Conservation (phyloP, 92 coral and sea anemone species). For the Heliopora coerulea region DNA sequence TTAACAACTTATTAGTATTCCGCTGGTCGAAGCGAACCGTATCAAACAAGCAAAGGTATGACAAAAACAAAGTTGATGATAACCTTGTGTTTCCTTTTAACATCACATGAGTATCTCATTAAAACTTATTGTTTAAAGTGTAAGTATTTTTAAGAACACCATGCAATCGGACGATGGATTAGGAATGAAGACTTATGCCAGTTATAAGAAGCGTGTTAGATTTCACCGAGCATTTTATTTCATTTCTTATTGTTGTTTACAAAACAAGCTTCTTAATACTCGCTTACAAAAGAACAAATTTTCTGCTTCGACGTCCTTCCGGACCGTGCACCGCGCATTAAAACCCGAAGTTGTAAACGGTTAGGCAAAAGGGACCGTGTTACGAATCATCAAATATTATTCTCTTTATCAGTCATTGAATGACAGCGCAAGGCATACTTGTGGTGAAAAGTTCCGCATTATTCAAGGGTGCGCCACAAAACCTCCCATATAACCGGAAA, state of each 20-base stretch:
- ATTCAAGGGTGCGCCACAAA: conserved; percentile 36
- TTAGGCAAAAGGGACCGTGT: conserved; percentile 17
- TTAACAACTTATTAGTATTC: conserved; percentile 7
- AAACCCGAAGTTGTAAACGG: too few species aligned
- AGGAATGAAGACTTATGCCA: not conserved
- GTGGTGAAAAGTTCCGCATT: conserved; percentile 42
- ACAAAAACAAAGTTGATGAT: conserved; percentile 19
- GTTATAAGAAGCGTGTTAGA: not conserved
- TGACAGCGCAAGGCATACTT: conserved; percentile 26
- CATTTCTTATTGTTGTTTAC: conserved; percentile 9
- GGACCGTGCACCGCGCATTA: not conserved
- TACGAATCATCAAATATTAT: not conserved
- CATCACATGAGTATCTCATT: conserved; percentile 33
- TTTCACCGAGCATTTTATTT: not conserved
- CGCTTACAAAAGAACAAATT: conserved; percentile 3
- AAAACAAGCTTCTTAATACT: conserved; percentile 10
- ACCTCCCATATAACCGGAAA: conserved; percentile 39
- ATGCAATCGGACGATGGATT: not conserved
- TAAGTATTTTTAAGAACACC: not conserved
- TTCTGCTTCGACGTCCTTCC: conserved; percentile 5
- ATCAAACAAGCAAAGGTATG: conserved; percentile 20
- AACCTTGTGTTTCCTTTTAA: conserved; percentile 12
- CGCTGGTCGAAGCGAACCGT: conserved; percentile 31
- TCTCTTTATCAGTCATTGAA: conserved; percentile 17
- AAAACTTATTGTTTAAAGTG: conserved; percentile 2